Base-by-base conservation (phyloP, 2,113 vertebrate genomes). In the Dunckerocampus dactyliophorus region DNA sequence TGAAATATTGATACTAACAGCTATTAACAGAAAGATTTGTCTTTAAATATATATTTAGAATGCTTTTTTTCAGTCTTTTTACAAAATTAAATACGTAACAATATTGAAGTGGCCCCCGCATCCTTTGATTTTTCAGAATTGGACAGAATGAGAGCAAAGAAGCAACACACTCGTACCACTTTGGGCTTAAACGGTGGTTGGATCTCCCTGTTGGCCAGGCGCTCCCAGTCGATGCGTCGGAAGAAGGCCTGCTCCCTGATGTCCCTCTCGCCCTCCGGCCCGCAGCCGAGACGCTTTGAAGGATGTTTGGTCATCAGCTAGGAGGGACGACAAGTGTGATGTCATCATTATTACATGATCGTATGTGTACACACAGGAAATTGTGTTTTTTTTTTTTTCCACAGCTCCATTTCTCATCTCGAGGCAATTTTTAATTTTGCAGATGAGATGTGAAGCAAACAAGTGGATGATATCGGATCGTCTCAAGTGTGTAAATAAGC, bases 291-390 rank as follows among this genome's bases (percentile, higher is more conserved):
- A 55, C 96, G 92, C 87, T 98, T 98, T 5, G 93, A 95, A 0
- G 96, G 96, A 60, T 99, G 96, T 76, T 99, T 99, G 72, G 96
- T 98, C 95, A 99, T 98, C 59, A 99, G 89, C 96, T 99, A 34
- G 75, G 43, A 57, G 50, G 56, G 70, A 17, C 19, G 16, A 20
- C 31, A 12, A 55, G 11, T 0, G 17, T 19, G 17, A 19, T 11
- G 13, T 6, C 22, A 28, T 15, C 6, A 43, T 43, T 43, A 43
- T 43, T 14, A 12, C 3, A 43, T 39, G 2, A 43, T 43, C 2
- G 4, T 14, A 43, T 14, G 3, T 4, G 57, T 39, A 53, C 37
- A 28, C 3, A 22, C 55, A 58, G 69, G 63, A 76, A 66, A 75
- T 65, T 67, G 20, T n/a, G 0, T 3, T 16, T 20, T 45, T 58